These are phyloP conservation scores for Microcebus murinus DNA, from an alignment of 2,113 vertebrate species.

Conservation along the genomic window DNA sequence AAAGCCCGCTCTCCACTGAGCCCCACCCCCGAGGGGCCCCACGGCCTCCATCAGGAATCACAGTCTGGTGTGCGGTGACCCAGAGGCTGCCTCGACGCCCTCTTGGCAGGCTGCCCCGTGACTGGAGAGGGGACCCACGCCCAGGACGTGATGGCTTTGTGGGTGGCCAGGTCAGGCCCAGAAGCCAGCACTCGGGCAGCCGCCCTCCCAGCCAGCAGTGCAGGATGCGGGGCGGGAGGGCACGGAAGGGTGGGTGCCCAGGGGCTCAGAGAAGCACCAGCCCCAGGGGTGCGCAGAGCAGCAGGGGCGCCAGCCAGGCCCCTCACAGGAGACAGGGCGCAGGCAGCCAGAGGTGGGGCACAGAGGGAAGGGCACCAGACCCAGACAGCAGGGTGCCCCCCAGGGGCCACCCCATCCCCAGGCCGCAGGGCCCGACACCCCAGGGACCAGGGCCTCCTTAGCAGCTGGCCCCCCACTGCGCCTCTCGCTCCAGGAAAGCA, in stretches of 20 bases:
- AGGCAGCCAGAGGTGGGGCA: neutral
- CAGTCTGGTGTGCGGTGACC: fast-evolving
- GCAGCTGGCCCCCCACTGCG: neutral
- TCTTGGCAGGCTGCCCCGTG: neutral
- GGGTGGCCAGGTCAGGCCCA: neutral
- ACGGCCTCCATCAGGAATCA: fast-evolving
- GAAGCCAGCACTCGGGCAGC: neutral
- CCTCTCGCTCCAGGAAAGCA: slow-evolving; percentile 72
- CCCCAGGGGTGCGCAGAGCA: neutral
- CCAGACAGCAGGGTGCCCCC: neutral
- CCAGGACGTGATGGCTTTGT: neutral
- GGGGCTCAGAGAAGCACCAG: neutral
- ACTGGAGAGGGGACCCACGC: neutral
- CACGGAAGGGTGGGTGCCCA: no score
- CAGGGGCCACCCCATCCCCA: no score
- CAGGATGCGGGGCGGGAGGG: neutral
- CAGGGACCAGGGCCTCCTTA: neutral
- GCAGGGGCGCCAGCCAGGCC: neutral
- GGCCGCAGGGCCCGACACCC: neutral
- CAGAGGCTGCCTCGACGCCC: neutral
- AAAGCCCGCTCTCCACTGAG: slow-evolving; percentile 60
- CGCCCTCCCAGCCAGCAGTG: neutral
- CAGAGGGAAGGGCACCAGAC: neutral
- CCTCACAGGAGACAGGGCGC: neutral
- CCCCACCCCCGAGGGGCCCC: slow-evolving; percentile 55